These are phyloP conservation scores for Daboia siamensis DNA, from an alignment of 2,113 vertebrate genomes.

Conservation along the genomic window DNA sequence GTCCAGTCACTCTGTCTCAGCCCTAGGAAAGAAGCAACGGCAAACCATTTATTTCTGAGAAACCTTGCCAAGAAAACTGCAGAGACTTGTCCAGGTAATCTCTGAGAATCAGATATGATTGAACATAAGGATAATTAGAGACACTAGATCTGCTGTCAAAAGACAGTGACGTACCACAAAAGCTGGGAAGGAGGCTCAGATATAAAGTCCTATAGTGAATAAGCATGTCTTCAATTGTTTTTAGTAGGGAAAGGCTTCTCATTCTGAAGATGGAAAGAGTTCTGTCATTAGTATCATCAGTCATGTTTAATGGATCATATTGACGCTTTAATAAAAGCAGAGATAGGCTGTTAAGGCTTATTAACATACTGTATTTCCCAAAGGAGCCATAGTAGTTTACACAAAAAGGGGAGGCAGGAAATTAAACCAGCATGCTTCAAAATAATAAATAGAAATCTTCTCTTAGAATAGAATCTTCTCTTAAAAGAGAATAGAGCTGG, in stretches of 20 bases:
- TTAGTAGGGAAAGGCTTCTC: neutral
- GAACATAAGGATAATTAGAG: neutral
- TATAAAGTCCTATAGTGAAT: neutral
- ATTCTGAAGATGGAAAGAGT: neutral
- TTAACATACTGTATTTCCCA: neutral
- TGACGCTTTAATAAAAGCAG: neutral
- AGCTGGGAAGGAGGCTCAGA: neutral
- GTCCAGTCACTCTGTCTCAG: neutral
- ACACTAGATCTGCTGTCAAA: neutral
- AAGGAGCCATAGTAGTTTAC: neutral
- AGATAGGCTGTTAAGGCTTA: neutral
- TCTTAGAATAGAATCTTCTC: no score
- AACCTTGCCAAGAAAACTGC: neutral
- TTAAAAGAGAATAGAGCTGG: no score
- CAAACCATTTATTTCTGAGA: neutral
- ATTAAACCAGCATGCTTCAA: neutral
- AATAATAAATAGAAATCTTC: neutral
- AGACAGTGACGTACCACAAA: neutral
- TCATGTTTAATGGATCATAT: neutral
- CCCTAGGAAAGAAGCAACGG: neutral
- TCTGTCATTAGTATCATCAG: neutral
- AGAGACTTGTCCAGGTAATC: neutral
- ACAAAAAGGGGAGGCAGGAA: neutral
- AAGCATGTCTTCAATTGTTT: neutral
- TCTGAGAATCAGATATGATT: neutral